Percentiles rank a stretch among this genome's conserved stretches.
phyloP scores from a whole-genome alignment of 2,797 vertebrate species.

The Ctenopoma multispine region DNA sequence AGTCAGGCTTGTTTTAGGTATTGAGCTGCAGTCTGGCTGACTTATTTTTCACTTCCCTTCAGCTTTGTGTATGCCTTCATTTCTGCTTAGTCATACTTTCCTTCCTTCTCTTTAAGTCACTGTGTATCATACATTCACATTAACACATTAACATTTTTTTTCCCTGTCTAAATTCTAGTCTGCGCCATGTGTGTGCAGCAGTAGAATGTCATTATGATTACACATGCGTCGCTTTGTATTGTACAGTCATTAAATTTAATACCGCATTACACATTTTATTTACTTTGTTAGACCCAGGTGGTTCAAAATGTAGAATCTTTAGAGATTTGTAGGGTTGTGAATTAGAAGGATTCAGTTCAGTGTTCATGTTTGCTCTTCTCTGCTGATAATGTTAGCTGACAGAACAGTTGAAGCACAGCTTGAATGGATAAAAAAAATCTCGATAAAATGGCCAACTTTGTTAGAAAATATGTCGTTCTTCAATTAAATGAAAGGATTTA shows the following conservation, averaged over 20 bases:
- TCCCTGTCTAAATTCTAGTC: conserved; percentile 6
- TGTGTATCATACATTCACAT: conserved; percentile 29
- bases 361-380: not conserved
- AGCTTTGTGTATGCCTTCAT: conserved; percentile 33
- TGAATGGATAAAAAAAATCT: not conserved
- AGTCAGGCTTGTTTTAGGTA: conserved; percentile 39
- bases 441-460: no score
- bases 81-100: conserved; percentile 48
- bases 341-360: not conserved
- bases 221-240: conserved; percentile 6
- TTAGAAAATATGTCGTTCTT: not conserved
- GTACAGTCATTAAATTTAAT: conserved; percentile 14
- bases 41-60: conserved; percentile 40
- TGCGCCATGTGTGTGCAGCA: conserved; percentile 9
- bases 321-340: not conserved
- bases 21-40: conserved; percentile 51
- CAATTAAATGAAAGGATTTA: not conserved
- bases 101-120: conserved; percentile 13
- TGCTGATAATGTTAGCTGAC: not conserved
- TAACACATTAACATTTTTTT: conserved; percentile 25
- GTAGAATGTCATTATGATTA: conserved; percentile 22
- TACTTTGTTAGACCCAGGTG: not conserved
- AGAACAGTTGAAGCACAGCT: not conserved
- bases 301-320: not conserved
- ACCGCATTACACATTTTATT: not conserved